phyloP scores from a whole-genome alignment of 2,888 invertebrate genomes.

The Papilio elwesi region DNA sequence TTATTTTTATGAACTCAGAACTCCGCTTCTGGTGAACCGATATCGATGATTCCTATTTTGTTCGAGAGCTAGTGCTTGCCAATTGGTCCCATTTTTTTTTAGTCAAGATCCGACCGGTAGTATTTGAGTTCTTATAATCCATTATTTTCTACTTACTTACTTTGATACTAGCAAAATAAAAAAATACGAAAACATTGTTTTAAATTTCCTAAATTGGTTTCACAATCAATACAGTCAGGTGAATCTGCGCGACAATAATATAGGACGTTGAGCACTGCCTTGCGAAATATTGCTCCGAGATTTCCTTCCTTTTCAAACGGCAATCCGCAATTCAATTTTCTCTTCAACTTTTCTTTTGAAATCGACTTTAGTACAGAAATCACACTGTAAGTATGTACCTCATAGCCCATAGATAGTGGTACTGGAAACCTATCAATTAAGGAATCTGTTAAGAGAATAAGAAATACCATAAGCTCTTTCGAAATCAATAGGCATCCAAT shows the following conservation, averaged over 20 bases:
- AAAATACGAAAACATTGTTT: not conserved
- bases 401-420: constrained; percentile 4
- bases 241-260: constrained; percentile 22
- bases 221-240: not conserved
- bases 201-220: not conserved
- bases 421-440: not conserved
- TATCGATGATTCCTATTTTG: too few species aligned
- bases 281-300: constrained; percentile 28
- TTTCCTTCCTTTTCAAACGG: constrained; percentile 34
- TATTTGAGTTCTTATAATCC: too few species aligned
- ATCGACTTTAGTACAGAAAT: constrained; percentile 15
- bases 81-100: too few species aligned
- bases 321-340: constrained; percentile 30
- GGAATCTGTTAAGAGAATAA: not conserved
- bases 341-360: constrained; percentile 18
- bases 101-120: too few species aligned
- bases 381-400: not conserved
- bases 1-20: too few species aligned
- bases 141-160: too few species aligned
- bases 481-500: constrained; percentile 1
- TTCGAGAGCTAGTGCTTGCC: too few species aligned
- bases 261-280: constrained; percentile 20
- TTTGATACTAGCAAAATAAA: too few species aligned
- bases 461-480: too few species aligned
- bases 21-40: too few species aligned